Conservation (phyloP, 92 coral and sea anemone genomes). For the Zoanthus solanderi region DNA sequence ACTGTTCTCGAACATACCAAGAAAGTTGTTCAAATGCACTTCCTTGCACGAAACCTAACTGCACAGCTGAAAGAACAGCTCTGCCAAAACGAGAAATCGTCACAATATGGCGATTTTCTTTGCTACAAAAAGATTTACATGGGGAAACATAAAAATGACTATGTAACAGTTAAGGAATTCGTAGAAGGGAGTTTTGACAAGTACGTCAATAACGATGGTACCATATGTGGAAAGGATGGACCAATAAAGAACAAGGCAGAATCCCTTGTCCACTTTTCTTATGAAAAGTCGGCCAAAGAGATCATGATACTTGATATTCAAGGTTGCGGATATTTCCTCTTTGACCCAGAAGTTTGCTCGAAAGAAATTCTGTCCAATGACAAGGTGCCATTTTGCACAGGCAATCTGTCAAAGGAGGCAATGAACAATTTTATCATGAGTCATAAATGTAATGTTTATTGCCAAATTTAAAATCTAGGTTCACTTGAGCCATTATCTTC, state of each 20-base stretch:
- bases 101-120: constrained; percentile 36
- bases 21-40: constrained; percentile 47
- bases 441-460: neutral
- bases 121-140: constrained; percentile 38
- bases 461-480: neutral
- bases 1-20: constrained; percentile 41
- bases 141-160: constrained; percentile 41
- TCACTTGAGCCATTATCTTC: constrained; percentile 9
- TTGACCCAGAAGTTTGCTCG: constrained; percentile 22
- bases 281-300: constrained; percentile 15
- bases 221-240: constrained; percentile 13
- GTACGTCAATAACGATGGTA: constrained; percentile 39
- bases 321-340: constrained; percentile 11
- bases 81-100: constrained; percentile 20
- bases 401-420: constrained; percentile 3
- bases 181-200: constrained; percentile 47
- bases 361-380: neutral
- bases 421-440: neutral
- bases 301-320: constrained; percentile 19
- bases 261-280: constrained; percentile 17
- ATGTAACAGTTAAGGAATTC: constrained; percentile 43
- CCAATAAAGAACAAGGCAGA: neutral
- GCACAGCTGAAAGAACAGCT: constrained; percentile 21
- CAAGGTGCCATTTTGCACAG: neutral
- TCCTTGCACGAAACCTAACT: constrained; percentile 50